Percentiles rank a stretch among this genome's conserved stretches.
Conservation (phyloP, 2,888 invertebrate genomes). For the Macaria notata region DNA sequence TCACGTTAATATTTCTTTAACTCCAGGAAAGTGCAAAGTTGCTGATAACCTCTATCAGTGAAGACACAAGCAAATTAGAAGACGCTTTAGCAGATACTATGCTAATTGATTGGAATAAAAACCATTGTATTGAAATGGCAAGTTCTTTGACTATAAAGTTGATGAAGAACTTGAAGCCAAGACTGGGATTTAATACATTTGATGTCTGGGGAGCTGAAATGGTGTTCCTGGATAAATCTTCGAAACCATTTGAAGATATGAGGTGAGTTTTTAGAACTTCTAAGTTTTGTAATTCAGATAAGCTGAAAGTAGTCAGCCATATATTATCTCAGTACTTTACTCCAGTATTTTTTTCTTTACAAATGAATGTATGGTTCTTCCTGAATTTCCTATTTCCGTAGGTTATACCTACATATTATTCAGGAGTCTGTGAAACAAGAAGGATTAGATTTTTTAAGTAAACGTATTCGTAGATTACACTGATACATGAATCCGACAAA, state of each 20-base stretch:
- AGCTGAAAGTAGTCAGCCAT: too few species aligned
- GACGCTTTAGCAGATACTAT: constrained; percentile 39
- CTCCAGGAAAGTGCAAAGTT: constrained; percentile 29
- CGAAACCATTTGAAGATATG: constrained; percentile 28
- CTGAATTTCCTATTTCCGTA: too few species aligned
- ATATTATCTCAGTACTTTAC: too few species aligned
- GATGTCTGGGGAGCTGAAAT: constrained; percentile 26
- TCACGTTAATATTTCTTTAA: not conserved
- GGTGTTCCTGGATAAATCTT: constrained; percentile 19
- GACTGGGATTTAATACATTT: constrained; percentile 23
- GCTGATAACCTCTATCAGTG: constrained; percentile 34
- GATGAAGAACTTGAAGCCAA: constrained; percentile 22
- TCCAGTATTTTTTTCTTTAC: too few species aligned
- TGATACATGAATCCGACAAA: too few species aligned
- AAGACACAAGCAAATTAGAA: constrained; percentile 41
- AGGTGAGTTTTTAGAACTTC: constrained; percentile 18
- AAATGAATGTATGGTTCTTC: too few species aligned
- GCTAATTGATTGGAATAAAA: constrained; percentile 39
- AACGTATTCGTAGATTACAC: too few species aligned
- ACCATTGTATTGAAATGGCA: constrained; percentile 15
- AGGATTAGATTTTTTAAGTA: too few species aligned
- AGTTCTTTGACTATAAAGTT: constrained; percentile 26
- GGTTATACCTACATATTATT: too few species aligned
- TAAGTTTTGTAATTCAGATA: too few species aligned
- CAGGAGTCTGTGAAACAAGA: too few species aligned